Percentiles rank a stretch among this genome's conserved stretches.
Conservation (phyloP, 2,797 vertebrate species). For the Thripadectes ignobilis region DNA sequence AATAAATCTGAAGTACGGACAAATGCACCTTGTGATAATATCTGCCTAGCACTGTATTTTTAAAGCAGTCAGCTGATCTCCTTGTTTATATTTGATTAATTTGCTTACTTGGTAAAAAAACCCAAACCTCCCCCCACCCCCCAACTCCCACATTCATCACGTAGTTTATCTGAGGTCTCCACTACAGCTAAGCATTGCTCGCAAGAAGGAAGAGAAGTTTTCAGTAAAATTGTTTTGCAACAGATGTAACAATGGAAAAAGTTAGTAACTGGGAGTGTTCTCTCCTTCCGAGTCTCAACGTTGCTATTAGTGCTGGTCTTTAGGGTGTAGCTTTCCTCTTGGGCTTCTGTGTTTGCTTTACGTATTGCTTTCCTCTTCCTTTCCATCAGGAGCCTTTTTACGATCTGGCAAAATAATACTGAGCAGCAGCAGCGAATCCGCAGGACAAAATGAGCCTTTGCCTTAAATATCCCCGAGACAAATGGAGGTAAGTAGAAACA, state of each 20-base stretch:
- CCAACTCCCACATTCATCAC: neutral
- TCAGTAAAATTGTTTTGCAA: slow-evolving; percentile 34
- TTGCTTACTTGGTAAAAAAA: neutral
- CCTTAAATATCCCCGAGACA: slow-evolving; percentile 48
- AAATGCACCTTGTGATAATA: neutral
- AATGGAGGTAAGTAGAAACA: slow-evolving; percentile 61
- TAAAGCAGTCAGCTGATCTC: slow-evolving; percentile 17
- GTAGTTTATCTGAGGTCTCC: neutral
- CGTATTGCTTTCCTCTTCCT: slow-evolving; percentile 50
- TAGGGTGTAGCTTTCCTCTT: slow-evolving; percentile 58
- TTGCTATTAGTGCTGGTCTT: slow-evolving; percentile 59
- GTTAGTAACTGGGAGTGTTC: slow-evolving; percentile 62
- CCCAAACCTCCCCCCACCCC: neutral
- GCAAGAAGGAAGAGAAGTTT: neutral
- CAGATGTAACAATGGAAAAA: slow-evolving; percentile 48
- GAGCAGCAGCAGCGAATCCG: slow-evolving; percentile 13
- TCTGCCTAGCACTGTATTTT: neutral
- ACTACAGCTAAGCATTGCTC: neutral
- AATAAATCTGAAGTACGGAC: neutral
- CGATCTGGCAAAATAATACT: slow-evolving; percentile 23
- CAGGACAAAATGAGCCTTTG: slow-evolving; percentile 55
- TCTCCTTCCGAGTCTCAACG: neutral
- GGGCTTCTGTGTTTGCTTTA: slow-evolving; percentile 69
- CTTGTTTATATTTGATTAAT: neutral
- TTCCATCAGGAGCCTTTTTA: slow-evolving; percentile 41